These are phyloP conservation scores for Pardalotus punctatus DNA, from an alignment of 2,113 vertebrate species.

Conservation along the genomic window DNA sequence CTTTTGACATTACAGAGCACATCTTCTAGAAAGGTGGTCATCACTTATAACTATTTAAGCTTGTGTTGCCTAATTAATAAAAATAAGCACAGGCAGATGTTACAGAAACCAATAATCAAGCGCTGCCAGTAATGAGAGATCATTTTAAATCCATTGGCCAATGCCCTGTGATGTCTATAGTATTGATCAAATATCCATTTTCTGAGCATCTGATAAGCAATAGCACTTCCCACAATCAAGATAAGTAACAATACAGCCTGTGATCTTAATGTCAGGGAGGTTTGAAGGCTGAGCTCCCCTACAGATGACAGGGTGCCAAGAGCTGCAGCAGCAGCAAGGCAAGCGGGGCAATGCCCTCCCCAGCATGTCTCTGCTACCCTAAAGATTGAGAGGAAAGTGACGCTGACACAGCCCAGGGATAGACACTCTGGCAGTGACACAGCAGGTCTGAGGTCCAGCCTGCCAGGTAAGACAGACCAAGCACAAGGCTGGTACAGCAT, in stretches of 20 bases:
- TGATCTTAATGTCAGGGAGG: not conserved
- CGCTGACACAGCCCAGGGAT: not conserved
- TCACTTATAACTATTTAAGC: not conserved
- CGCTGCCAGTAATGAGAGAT: not conserved
- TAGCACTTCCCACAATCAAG: not conserved
- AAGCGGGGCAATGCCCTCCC: not conserved
- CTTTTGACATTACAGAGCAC: not conserved
- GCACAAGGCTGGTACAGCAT: not conserved
- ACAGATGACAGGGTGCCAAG: not conserved
- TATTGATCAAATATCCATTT: conserved; percentile 1
- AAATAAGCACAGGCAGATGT: not conserved
- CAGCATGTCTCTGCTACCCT: not conserved
- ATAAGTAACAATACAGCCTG: not conserved
- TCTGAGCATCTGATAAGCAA: not conserved
- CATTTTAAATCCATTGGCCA: not conserved
- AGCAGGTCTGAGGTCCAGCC: not conserved
- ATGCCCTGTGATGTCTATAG: not conserved
- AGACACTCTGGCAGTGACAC: not conserved
- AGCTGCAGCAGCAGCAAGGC: not conserved
- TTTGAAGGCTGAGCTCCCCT: not conserved
- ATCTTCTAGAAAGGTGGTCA: not conserved
- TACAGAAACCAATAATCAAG: not conserved
- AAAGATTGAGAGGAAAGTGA: not conserved
- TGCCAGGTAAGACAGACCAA: not conserved
- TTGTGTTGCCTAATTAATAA: not conserved